Evolutionary conservation across 1,140 invertebrate genomes (phyloP).

Genomic region (Diprion similis): DNA sequence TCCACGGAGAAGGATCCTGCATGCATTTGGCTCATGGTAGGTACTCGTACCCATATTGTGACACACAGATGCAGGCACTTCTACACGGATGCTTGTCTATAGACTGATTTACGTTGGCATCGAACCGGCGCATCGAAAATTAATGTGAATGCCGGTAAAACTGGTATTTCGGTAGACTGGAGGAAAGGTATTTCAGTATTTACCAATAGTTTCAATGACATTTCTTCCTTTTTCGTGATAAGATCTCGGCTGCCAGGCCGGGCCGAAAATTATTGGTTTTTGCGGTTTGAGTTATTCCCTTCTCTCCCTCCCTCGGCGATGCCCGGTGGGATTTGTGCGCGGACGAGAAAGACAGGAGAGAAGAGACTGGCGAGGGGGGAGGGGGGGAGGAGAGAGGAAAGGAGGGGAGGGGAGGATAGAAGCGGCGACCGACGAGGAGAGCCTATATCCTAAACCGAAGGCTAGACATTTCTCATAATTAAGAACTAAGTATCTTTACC

Average conservation of each 20-base stretch:
- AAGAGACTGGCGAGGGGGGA: background rate
- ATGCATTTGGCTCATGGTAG: no score
- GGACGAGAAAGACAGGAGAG: background rate
- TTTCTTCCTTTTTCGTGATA: constrained; percentile 43
- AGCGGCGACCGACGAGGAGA: constrained; percentile 21
- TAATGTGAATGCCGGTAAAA: constrained; percentile 48
- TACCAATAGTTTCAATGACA: constrained; percentile 52
- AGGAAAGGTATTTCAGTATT: constrained; percentile 47
- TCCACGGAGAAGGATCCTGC: background rate
- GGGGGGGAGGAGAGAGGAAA: constrained; percentile 17
- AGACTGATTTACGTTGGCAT: background rate
- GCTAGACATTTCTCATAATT: background rate
- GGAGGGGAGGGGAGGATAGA: constrained; percentile 14
- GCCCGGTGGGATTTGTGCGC: background rate
- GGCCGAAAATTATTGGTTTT: constrained; percentile 53
- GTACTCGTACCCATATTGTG: no score
- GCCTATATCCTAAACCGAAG: background rate
- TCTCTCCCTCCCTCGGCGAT: constrained; percentile 20
- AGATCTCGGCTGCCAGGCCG: constrained; percentile 40
- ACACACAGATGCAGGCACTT: background rate
- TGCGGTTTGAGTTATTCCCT: constrained; percentile 52
- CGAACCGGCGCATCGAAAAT: constrained; percentile 39
- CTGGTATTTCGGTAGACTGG: constrained; percentile 37
- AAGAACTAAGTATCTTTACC: background rate
- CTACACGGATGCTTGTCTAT: background rate